phyloP scores from a whole-genome alignment of 37 sponge, comb jelly and placozoan species.

The Agelas oroides region DNA sequence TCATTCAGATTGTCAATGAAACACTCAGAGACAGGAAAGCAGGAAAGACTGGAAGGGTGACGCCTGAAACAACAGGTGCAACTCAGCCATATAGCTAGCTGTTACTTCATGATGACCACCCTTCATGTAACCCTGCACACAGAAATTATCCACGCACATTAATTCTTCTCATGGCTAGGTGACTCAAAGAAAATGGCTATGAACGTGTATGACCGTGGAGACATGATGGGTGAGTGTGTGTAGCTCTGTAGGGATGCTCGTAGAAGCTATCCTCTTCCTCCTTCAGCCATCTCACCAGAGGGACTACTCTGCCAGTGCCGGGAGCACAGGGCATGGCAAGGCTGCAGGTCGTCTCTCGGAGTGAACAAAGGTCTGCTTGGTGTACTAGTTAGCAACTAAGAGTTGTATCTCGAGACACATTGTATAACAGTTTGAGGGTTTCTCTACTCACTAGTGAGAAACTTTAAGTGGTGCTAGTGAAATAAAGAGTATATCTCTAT shows the following conservation, averaged over 20 bases:
- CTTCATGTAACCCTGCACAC: not conserved
- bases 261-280: not conserved
- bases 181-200: slow-evolving; percentile 49
- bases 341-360: slow-evolving; percentile 78
- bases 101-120: no score
- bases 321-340: slow-evolving; percentile 85
- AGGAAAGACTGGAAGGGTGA: slow-evolving; percentile 29
- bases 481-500: no score
- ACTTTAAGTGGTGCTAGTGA: no score
- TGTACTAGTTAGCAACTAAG: not conserved
- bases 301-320: slow-evolving; percentile 92
- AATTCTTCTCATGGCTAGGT: no score
- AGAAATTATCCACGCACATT: no score
- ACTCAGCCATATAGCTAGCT: no score
- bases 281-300: slow-evolving; percentile 88
- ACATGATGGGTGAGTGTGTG: slow-evolving; percentile 70
- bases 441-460: no score
- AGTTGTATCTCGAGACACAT: not conserved
- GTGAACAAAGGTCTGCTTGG: slow-evolving; percentile 48
- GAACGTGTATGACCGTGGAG: slow-evolving; percentile 78
- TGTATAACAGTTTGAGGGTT: not conserved
- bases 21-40: slow-evolving; percentile 62
- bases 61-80: not conserved
- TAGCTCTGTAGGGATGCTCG: no score
- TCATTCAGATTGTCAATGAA: slow-evolving; percentile 93